Conservation (phyloP, 2,888 invertebrate species). For the Cryptocephalus primarius region DNA sequence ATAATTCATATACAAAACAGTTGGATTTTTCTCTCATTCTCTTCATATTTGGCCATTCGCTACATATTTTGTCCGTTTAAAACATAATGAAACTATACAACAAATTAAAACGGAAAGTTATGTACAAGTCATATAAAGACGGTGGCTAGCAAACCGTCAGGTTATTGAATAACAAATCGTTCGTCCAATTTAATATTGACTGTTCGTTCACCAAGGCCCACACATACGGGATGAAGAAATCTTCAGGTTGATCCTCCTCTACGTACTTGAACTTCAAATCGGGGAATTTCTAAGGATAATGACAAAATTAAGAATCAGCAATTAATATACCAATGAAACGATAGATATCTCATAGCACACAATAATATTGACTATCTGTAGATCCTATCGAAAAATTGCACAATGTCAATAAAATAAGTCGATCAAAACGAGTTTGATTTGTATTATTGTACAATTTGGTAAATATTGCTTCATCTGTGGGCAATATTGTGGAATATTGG, state of each 20-base stretch:
- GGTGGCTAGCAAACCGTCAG: not conserved
- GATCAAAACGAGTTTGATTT: too few species aligned
- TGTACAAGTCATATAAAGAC: not conserved
- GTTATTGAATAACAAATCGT: not conserved
- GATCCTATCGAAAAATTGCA: not conserved
- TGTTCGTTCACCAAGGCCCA: conserved; percentile 75
- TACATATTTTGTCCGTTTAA: too few species aligned
- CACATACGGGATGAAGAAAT: conserved; percentile 98
- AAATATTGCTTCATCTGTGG: too few species aligned
- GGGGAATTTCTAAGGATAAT: conserved; percentile 77
- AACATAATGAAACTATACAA: too few species aligned
- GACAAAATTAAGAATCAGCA: too few species aligned
- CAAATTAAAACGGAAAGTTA: too few species aligned
- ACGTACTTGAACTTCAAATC: conserved; percentile 98
- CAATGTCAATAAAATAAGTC: too few species aligned
- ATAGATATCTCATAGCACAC: not conserved
- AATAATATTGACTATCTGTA: conserved; percentile 1
- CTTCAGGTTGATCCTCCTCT: conserved; percentile 96
- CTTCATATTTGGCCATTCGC: not conserved
- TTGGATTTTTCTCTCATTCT: too few species aligned
- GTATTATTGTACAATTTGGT: too few species aligned
- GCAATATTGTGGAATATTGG: too few species aligned
- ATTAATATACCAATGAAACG: conserved; percentile 8
- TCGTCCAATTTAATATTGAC: conserved; percentile 31
- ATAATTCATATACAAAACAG: not conserved